phyloP scores from a whole-genome alignment of 1,140 invertebrate genomes.

The Caenorhabditis briggsae region DNA sequence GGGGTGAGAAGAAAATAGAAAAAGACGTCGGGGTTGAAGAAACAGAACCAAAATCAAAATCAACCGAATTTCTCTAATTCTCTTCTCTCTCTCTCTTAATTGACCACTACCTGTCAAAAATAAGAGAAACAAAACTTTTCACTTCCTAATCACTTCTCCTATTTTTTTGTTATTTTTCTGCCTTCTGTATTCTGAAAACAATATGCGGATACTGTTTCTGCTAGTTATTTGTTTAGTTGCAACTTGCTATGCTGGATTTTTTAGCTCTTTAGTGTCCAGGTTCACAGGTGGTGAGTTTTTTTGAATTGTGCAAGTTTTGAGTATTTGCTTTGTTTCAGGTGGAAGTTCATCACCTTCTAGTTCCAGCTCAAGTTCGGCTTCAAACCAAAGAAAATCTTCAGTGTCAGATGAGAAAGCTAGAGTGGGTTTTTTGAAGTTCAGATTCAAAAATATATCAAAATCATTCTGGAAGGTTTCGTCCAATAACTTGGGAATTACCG shows the following conservation, averaged over 20 bases:
- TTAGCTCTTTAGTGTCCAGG: slow-evolving; percentile 45
- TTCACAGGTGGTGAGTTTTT: slow-evolving; percentile 10
- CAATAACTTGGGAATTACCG: too few species aligned
- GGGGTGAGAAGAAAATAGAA: neutral
- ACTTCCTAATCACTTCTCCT: neutral
- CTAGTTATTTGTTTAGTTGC: neutral
- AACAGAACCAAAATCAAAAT: neutral
- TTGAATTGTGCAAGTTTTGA: neutral
- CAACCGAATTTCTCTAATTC: neutral
- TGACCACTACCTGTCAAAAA: neutral
- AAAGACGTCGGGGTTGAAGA: neutral
- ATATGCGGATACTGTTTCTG: neutral
- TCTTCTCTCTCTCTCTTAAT: neutral
- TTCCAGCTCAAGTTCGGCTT: slow-evolving; percentile 13
- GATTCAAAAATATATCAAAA: neutral
- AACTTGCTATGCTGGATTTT: slow-evolving; percentile 46
- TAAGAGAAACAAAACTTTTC: slow-evolving; percentile 30
- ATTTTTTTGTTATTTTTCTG: slow-evolving; percentile 1
- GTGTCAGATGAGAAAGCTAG: slow-evolving; percentile 73
- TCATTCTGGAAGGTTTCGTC: neutral
- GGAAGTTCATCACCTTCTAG: slow-evolving; percentile 14
- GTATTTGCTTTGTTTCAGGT: neutral
- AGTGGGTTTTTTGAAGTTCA: slow-evolving; percentile 57
- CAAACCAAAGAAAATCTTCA: slow-evolving; percentile 56
- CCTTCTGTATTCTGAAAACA: neutral